Conservation (phyloP, 2,888 invertebrate genomes). For the Lutraria lutraria region DNA sequence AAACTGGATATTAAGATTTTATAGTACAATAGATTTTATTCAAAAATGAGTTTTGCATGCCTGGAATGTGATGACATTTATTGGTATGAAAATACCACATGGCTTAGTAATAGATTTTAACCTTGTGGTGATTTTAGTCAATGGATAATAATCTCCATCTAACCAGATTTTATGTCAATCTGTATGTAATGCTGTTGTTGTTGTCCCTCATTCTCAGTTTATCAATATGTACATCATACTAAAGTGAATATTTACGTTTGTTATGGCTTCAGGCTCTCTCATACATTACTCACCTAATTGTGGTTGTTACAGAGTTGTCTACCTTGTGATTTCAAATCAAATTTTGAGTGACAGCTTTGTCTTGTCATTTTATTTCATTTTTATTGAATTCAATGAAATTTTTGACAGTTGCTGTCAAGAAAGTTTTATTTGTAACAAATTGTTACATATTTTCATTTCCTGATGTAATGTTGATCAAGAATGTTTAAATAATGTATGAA, state of each 20-base stretch:
- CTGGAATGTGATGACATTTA: neutral
- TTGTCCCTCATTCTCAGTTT: neutral
- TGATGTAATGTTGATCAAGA: neutral
- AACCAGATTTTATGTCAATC: neutral
- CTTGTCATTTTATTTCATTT: conserved; percentile 18
- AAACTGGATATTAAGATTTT: neutral
- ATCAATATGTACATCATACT: neutral
- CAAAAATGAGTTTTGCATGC: neutral
- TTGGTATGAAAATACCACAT: neutral
- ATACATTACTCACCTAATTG: neutral
- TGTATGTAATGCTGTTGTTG: neutral
- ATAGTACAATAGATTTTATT: neutral
- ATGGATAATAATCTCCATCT: neutral
- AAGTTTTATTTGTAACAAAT: conserved; percentile 30
- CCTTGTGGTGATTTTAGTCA: neutral
- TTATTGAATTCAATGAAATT: neutral
- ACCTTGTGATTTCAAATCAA: conserved; percentile 1
- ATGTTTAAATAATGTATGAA: conserved; percentile 42
- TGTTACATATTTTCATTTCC: conserved; percentile 26
- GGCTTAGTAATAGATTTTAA: neutral
- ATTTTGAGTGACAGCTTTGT: neutral
- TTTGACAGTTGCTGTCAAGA: conserved; percentile 42
- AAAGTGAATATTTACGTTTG: neutral
- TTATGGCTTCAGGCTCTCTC: neutral
- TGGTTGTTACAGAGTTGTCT: neutral